Conservation (phyloP, 2,888 invertebrate species). For the Merodon equestris region DNA sequence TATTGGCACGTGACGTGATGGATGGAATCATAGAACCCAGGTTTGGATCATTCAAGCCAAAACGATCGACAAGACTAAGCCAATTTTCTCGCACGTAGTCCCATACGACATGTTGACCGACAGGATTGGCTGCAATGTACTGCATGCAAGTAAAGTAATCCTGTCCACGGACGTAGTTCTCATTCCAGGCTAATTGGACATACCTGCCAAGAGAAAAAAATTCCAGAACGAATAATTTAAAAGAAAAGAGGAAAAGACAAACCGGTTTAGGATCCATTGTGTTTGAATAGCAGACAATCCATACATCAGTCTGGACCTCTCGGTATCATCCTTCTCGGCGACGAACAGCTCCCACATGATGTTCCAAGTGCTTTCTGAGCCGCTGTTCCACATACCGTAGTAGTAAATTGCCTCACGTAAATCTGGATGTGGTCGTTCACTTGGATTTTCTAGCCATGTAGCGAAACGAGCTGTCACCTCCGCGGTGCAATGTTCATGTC, state of each 20-base stretch:
- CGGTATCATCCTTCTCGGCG: conserved; percentile 87
- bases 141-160: conserved; percentile 88
- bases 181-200: conserved; percentile 86
- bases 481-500: conserved; percentile 82
- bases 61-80: conserved; percentile 86
- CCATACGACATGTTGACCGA: conserved; percentile 89
- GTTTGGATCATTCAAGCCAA: conserved; percentile 89
- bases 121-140: conserved; percentile 85
- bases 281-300: conserved; percentile 86
- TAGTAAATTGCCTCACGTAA: conserved; percentile 83
- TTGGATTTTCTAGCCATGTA: conserved; percentile 81
- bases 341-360: conserved; percentile 86
- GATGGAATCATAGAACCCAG: conserved; percentile 87
- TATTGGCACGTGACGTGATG: conserved; percentile 85
- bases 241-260: conserved; percentile 69
- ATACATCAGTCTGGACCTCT: conserved; percentile 85
- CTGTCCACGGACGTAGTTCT: conserved; percentile 87
- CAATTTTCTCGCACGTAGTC: conserved; percentile 90
- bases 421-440: conserved; percentile 82
- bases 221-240: neutral
- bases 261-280: conserved; percentile 84
- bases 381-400: conserved; percentile 84
- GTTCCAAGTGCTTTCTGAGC: conserved; percentile 85
- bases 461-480: conserved; percentile 82
- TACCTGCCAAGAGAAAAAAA: conserved; percentile 80